These are phyloP conservation scores for Procambarus virginalis DNA, from an alignment of 1,140 invertebrate genomes.

Conservation along the genomic window DNA sequence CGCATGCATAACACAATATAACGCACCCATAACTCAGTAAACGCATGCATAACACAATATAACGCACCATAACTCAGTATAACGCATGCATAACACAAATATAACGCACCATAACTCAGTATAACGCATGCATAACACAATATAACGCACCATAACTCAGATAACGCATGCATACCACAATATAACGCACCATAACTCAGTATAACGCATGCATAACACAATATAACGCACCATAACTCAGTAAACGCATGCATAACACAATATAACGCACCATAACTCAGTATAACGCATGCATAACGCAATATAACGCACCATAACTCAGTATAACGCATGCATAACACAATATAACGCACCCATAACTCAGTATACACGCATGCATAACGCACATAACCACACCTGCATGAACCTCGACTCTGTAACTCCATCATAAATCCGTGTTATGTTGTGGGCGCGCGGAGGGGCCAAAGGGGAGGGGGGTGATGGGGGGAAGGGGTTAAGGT, in stretches of 20 bases:
- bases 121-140: no score
- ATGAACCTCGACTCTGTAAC: conserved; percentile 11
- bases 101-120: neutral
- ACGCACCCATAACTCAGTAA: no score
- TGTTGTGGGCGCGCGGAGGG: conserved; percentile 9
- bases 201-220: neutral
- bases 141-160: no score
- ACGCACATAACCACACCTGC: neutral
- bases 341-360: neutral
- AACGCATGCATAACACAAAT: no score
- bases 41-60: no score
- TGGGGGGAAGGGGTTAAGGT: neutral
- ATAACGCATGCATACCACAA: neutral
- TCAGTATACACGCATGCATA: neutral
- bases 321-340: no score
- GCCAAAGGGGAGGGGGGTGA: neutral
- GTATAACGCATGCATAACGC: no score
- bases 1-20: no score
- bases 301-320: no score
- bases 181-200: no score
- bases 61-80: no score
- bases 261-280: neutral
- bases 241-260: neutral
- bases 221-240: no score
- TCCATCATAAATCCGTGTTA: conserved; percentile 29